A percentile compares a stretch with the other conserved stretches of the same genome.
phyloP scores from a whole-genome alignment of 2,888 invertebrate species.

The Eledona agricola region DNA sequence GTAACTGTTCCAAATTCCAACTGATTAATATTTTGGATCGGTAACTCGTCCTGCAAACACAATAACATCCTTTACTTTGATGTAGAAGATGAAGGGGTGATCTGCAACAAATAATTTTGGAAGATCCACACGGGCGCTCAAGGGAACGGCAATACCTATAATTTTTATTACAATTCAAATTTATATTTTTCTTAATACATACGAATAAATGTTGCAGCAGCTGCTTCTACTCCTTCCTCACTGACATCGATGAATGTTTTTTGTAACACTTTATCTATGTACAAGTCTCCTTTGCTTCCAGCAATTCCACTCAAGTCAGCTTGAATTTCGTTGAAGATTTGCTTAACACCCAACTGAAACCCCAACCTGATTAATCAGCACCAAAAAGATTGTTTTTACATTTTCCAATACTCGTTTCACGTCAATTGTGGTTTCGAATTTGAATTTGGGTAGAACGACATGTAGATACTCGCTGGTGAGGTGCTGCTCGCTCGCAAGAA shows the following conservation, averaged over 20 bases:
- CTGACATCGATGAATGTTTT: slow-evolving; percentile 16
- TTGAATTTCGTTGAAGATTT: slow-evolving; percentile 5
- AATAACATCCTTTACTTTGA: slow-evolving; percentile 7
- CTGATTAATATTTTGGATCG: neutral
- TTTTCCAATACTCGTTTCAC: slow-evolving; percentile 4
- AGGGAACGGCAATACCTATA: neutral
- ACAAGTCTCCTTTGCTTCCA: slow-evolving; percentile 8
- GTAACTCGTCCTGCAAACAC: slow-evolving; percentile 13
- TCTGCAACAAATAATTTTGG: slow-evolving; percentile 4
- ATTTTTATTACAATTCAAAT: neutral
- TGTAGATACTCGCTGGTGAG: too few relatives aligned
- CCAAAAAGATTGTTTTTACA: slow-evolving; percentile 5
- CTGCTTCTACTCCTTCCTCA: slow-evolving; percentile 44
- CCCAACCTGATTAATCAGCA: too few relatives aligned
- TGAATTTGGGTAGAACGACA: slow-evolving; percentile 4
- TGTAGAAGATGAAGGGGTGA: slow-evolving; percentile 15
- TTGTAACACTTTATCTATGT: neutral
- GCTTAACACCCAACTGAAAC: slow-evolving; percentile 11
- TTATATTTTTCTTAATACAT: slow-evolving; percentile 1
- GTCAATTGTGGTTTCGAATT: slow-evolving; percentile 1
- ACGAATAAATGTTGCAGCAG: slow-evolving; percentile 51
- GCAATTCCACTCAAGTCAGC: slow-evolving; percentile 20
- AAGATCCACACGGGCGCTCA: neutral
- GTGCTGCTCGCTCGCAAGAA: too few relatives aligned
- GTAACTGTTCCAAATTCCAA: too few relatives aligned